Percentiles rank a stretch among this genome's conserved stretches.
These are phyloP conservation scores for Ceyx margarethae DNA, from an alignment of 2,113 vertebrate species.

Conservation along the genomic window DNA sequence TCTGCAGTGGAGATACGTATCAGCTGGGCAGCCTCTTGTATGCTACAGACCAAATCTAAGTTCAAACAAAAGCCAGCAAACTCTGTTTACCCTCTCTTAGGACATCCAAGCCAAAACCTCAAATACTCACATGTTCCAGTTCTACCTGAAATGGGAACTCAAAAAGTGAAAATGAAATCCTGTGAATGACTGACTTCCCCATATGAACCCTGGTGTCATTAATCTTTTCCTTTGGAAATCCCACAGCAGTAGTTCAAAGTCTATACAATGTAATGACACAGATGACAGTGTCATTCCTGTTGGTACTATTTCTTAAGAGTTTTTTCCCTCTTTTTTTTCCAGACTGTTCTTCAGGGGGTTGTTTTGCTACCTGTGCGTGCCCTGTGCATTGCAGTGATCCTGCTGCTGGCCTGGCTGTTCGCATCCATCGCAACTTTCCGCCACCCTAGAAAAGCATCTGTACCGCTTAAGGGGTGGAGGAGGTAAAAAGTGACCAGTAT, in stretches of 20 bases:
- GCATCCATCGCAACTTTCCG: constrained; percentile 78
- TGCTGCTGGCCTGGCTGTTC: constrained; percentile 85
- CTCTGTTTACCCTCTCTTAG: neutral
- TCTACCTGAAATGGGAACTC: neutral
- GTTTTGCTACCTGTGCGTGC: constrained; percentile 88
- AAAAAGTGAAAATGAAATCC: neutral
- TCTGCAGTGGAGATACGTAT: neutral
- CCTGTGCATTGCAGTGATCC: constrained; percentile 73
- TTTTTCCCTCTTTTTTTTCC: neutral
- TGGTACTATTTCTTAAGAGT: neutral
- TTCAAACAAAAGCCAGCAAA: neutral
- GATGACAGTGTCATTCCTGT: neutral
- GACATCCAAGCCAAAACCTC: neutral
- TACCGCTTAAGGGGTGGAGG: constrained; percentile 89
- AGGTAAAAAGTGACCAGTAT: constrained; percentile 76
- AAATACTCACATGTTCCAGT: neutral
- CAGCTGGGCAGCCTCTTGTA: neutral
- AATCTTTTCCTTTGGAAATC: neutral
- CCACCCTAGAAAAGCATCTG: constrained; percentile 74
- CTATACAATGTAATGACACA: neutral
- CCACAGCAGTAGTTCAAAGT: neutral
- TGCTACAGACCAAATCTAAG: neutral
- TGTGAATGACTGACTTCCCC: neutral
- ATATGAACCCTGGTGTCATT: neutral
- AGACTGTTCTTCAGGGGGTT: constrained; percentile 81